Conservation (phyloP, 1,140 invertebrate species). For the Calephelis virginiensis region DNA sequence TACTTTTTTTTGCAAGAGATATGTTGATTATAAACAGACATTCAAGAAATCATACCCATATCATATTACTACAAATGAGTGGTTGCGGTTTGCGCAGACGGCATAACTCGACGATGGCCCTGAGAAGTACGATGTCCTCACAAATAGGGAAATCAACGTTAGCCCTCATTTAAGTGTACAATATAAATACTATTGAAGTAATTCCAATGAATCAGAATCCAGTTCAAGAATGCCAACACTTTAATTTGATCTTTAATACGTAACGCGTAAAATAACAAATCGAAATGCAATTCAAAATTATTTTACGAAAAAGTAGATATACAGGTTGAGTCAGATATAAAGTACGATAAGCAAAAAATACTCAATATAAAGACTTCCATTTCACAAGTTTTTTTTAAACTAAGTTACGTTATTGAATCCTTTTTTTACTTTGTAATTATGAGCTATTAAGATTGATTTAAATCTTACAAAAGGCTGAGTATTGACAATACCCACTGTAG, state of each 20-base stretch:
- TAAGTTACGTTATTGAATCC: no score
- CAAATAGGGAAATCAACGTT: conserved; percentile 53
- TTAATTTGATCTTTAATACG: conserved; percentile 1
- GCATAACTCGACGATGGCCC: conserved; percentile 41
- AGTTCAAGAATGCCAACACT: conserved; percentile 1
- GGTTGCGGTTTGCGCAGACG: conserved; percentile 18
- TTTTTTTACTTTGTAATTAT: no score
- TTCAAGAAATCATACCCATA: no score
- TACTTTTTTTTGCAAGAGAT: not conserved
- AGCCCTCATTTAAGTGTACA: conserved; percentile 31
- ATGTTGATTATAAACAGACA: no score
- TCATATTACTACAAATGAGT: conserved; percentile 14
- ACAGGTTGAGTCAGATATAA: conserved; percentile 6
- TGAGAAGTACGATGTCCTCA: conserved; percentile 47
- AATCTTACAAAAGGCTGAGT: no score
- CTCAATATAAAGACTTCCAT: not conserved
- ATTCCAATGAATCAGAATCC: conserved; percentile 23
- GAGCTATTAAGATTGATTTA: no score
- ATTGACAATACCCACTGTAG: no score
- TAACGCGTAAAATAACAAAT: conserved; percentile 4
- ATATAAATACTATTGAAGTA: conserved; percentile 14
- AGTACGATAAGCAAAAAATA: not conserved
- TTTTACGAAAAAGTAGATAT: not conserved
- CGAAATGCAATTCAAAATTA: not conserved
- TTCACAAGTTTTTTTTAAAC: no score